Evolutionary conservation across 2,888 invertebrate species (phyloP).

Genomic region (Phasia obesa): DNA sequence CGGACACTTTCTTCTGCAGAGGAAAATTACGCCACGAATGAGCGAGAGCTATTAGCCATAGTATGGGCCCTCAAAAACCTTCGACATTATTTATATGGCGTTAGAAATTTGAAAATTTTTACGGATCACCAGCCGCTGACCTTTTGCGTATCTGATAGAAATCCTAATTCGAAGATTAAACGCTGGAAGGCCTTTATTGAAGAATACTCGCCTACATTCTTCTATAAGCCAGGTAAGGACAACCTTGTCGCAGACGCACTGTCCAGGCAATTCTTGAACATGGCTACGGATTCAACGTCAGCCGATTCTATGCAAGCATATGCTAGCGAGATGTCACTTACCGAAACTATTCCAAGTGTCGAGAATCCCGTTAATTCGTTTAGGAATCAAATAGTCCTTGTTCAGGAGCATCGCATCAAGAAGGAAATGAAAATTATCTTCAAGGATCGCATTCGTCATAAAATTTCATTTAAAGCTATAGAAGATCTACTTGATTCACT

Average conservation of each 20-base stretch:
- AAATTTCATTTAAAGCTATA: slow-evolving; percentile 32
- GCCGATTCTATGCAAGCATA: slow-evolving; percentile 39
- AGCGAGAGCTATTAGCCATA: slow-evolving; percentile 77
- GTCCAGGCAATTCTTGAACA: slow-evolving; percentile 17
- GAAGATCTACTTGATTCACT: slow-evolving; percentile 14
- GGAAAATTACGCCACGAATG: slow-evolving; percentile 53
- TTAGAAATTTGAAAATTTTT: slow-evolving; percentile 69
- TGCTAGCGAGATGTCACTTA: slow-evolving; percentile 50
- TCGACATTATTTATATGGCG: slow-evolving; percentile 78
- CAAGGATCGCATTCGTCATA: slow-evolving; percentile 36
- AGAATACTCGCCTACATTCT: slow-evolving; percentile 33
- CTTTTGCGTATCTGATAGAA: slow-evolving; percentile 70
- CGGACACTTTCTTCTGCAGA: slow-evolving; percentile 13
- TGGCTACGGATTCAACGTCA: slow-evolving; percentile 18
- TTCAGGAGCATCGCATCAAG: slow-evolving; percentile 12
- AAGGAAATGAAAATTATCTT: slow-evolving; percentile 64
- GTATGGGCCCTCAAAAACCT: slow-evolving; percentile 78
- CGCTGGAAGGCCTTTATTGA: slow-evolving; percentile 45
- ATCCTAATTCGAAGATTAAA: slow-evolving; percentile 60
- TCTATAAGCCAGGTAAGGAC: slow-evolving; percentile 60
- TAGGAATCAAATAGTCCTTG: slow-evolving; percentile 51
- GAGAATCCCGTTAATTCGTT: slow-evolving; percentile 51
- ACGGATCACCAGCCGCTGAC: slow-evolving; percentile 70
- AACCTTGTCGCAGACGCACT: slow-evolving; percentile 62
- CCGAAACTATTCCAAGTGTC: slow-evolving; percentile 41